Percentiles rank a stretch among this genome's conserved stretches.
Conservation (phyloP, 2,797 vertebrate genomes). For the Salmo trutta region DNA sequence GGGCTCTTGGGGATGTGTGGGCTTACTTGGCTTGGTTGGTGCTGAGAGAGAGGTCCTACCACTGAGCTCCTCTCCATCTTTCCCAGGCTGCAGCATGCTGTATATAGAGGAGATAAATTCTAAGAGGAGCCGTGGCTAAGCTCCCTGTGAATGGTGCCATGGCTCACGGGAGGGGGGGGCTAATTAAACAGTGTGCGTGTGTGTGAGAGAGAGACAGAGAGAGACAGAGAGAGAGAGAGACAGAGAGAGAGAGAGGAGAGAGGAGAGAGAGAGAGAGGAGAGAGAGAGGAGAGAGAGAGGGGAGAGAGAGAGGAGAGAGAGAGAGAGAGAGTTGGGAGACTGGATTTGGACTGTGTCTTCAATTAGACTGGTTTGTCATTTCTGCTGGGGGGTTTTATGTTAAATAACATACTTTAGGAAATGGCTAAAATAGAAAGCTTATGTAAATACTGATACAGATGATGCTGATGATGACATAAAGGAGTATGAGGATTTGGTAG, state of each 20-base stretch:
- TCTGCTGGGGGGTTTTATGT: neutral
- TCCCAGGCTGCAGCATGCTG: neutral
- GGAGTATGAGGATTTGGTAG: too few relatives aligned
- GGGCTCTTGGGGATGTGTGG: neutral
- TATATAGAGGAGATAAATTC: slow-evolving; percentile 8
- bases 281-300: too few relatives aligned
- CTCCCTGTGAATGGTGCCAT: slow-evolving; percentile 66
- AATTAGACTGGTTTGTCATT: too few relatives aligned
- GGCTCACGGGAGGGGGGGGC: slow-evolving; percentile 44
- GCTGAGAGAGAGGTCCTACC: neutral
- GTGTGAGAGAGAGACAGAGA: too few relatives aligned
- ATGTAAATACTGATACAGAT: neutral
- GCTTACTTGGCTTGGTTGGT: neutral
- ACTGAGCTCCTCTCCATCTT: neutral
- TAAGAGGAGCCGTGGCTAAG: slow-evolving; percentile 56
- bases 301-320: too few relatives aligned
- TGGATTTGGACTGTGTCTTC: too few relatives aligned
- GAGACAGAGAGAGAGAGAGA: too few relatives aligned
- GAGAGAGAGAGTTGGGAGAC: too few relatives aligned
- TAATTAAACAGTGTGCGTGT: slow-evolving; percentile 68
- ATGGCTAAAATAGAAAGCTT: neutral
- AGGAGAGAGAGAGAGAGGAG: too few relatives aligned
- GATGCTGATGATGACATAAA: neutral
- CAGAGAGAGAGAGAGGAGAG: too few relatives aligned
- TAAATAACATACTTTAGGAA: neutral